Evolutionary conservation across 2,113 vertebrate species (phyloP), one percentile per base, ranked within the genome.

Genomic region (Prolemur simus): DNA sequence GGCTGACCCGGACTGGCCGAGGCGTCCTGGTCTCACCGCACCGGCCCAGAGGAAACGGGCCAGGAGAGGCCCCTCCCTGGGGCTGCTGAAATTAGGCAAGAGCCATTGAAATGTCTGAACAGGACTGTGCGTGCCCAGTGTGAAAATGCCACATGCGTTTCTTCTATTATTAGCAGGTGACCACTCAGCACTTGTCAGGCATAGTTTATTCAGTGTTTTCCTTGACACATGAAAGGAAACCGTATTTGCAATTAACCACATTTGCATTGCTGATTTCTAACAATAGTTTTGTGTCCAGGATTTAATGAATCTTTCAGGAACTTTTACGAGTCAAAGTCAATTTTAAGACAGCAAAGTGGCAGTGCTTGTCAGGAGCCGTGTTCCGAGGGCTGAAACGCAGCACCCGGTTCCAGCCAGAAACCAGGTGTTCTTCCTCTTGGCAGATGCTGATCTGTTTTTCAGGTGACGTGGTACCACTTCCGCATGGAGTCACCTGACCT

Each of bases 251-350:
- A 2, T 74, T 85, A 97, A 71, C 60, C 18, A 52, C 73, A 73
- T 71, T 95, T 52, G 11, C 66, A 37, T 82, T 76, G 37, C 73
- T 69, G 83, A 49, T 4, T 77, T 37, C 34, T 63, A 93, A 47
- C 64, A 95, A 69, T 4, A 2, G 73, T 20, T 9, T 91, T 87
- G 39, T 58, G 66, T 78, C 56, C 25, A 52, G 47, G 52, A 82
- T 89, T 78, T 96, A 93, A 89, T 80, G 86, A 89, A 52, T 80
- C 83, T 87, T 93, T 87, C 49, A 81, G 80, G 78, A 87, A 80
- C 73, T 85, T 86, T 90, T 68, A 76, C 66, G n/a, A 95, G 39
- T 37, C 21, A n/a, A 56, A 88, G 47, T 56, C 84, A 14, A 27
- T 49, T 76, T 87, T 34, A 71, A 85, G 76, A 52, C 12, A 60